Percentiles rank a stretch among this genome's conserved stretches.
These are phyloP conservation scores for Acridotheres tristis DNA, from an alignment of 2,797 vertebrate species.

Conservation along the genomic window DNA sequence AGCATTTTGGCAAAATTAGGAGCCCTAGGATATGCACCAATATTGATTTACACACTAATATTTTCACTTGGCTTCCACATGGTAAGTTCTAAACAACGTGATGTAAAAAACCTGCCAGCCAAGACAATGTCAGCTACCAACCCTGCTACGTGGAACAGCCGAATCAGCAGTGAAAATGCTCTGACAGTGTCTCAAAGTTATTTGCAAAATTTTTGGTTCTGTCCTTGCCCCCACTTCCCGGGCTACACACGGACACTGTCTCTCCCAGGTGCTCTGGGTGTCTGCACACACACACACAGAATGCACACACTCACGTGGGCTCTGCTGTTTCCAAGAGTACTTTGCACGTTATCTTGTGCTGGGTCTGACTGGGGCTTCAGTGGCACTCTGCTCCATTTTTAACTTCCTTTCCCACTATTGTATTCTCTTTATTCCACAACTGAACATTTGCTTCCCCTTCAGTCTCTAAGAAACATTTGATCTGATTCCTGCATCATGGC, in stretches of 20 bases:
- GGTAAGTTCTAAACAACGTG: background rate
- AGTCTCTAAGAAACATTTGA: background rate
- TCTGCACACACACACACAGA: background rate
- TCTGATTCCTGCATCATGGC: background rate
- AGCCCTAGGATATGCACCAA: background rate
- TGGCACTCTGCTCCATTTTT: background rate
- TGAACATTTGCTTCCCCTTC: background rate
- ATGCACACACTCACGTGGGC: background rate
- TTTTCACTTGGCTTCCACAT: background rate
- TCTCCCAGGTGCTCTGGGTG: background rate
- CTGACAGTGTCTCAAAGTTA: background rate
- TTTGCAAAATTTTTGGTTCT: background rate
- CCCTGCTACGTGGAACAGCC: accelerated
- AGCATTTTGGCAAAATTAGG: background rate
- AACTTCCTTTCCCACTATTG: background rate
- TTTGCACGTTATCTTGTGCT: background rate
- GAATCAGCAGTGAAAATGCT: background rate
- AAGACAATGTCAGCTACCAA: background rate
- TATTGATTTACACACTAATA: background rate
- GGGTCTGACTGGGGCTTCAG: background rate
- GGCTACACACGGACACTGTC: background rate
- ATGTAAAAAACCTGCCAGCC: background rate
- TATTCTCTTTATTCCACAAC: background rate
- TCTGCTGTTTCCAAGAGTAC: background rate
- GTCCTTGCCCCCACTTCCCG: background rate